Evolutionary conservation across 53 echinoderm and acorn worm genomes (phyloP).

Genomic region (Paracentrotus lividus): DNA sequence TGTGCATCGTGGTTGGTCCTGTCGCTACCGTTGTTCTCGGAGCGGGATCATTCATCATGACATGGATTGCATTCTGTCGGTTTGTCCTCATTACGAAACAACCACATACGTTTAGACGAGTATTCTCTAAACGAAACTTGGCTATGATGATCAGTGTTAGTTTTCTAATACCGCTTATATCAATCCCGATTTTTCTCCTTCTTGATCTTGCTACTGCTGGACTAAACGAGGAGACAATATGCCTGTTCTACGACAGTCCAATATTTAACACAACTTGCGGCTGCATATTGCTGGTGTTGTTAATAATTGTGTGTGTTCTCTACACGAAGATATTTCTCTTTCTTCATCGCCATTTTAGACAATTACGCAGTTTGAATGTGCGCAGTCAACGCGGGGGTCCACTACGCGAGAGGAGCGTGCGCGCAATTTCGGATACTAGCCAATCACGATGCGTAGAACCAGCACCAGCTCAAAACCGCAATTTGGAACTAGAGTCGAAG

Average conservation of each 20-base stretch:
- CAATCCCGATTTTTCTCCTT: not conserved
- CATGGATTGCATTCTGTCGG: constrained; percentile 43
- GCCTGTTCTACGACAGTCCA: not conserved
- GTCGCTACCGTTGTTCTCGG: not conserved
- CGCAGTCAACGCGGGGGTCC: not conserved
- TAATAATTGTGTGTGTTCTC: not conserved
- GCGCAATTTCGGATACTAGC: not conserved
- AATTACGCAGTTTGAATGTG: constrained; percentile 17
- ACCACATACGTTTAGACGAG: constrained; percentile 11
- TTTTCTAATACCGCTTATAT: not conserved
- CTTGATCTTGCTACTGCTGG: constrained; percentile 25
- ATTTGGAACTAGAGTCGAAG: constrained; percentile 50
- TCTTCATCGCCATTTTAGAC: constrained; percentile 33
- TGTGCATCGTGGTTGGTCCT: not conserved
- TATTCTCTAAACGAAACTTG: not conserved
- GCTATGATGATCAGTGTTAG: not conserved
- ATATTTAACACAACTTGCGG: not conserved
- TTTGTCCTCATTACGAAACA: constrained; percentile 33
- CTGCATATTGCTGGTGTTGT: not conserved
- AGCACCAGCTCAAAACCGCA: not conserved
- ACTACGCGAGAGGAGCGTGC: not conserved
- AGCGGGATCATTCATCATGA: not conserved
- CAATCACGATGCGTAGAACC: not conserved
- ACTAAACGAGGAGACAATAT: constrained; percentile 52
- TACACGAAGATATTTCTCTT: constrained; percentile 17